Conservation (phyloP, 30 jellyfish, hydroid and myxozoan species). For the Pelagia noctiluca region DNA sequence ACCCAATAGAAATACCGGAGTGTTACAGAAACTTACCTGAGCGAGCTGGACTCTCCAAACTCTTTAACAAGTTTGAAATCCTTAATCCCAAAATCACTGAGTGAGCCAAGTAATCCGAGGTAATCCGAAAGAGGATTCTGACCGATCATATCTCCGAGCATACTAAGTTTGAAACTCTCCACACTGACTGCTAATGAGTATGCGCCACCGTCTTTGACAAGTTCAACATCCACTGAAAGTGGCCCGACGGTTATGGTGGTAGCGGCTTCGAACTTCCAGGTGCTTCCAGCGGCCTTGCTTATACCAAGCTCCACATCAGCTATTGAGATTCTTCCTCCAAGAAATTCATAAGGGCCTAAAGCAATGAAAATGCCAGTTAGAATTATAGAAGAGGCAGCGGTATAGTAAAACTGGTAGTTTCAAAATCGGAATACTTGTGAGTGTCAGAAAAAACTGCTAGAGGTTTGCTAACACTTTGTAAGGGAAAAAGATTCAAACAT, state of each 20-base stretch:
- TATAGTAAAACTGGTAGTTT: too few species aligned
- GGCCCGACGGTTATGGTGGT: conserved; percentile 63
- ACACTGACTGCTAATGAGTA: conserved; percentile 50
- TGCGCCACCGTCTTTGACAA: conserved; percentile 55
- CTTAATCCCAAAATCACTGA: conserved; percentile 68
- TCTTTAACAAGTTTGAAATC: conserved; percentile 60
- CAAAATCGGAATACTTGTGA: too few species aligned
- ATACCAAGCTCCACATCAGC: conserved; percentile 57
- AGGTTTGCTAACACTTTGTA: too few species aligned
- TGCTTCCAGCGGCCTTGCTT: conserved; percentile 42
- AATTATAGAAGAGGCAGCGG: too few species aligned
- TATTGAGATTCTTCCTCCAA: conserved; percentile 52
- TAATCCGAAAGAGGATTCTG: background rate
- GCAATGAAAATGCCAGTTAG: too few species aligned
- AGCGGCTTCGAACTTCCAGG: conserved; percentile 30
- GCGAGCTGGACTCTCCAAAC: conserved; percentile 55
- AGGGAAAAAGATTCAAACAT: too few species aligned
- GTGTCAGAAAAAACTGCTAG: too few species aligned
- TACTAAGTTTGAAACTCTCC: conserved; percentile 50
- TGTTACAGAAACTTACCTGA: too few species aligned
- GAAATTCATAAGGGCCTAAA: conserved; percentile 67
- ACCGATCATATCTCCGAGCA: conserved; percentile 60
- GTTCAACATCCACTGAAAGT: conserved; percentile 47
- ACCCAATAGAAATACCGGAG: too few species aligned
- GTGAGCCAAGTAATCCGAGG: conserved; percentile 43